These are phyloP conservation scores for Amazona finschi DNA, from an alignment of 2,797 vertebrate genomes.

Conservation along the genomic window DNA sequence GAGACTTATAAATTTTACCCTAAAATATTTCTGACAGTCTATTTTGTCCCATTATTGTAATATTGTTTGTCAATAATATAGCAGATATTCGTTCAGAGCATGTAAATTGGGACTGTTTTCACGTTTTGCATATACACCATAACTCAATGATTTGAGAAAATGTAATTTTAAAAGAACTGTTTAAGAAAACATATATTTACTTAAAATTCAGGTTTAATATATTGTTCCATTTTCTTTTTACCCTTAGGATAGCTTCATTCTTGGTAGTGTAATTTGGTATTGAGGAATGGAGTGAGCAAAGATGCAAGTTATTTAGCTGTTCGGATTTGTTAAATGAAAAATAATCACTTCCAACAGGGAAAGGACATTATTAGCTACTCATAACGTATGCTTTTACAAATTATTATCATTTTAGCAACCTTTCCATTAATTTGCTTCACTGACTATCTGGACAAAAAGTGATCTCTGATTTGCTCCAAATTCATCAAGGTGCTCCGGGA, in stretches of 20 bases:
- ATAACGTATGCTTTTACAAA: background rate
- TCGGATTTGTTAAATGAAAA: slow-evolving; percentile 41
- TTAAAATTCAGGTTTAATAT: background rate
- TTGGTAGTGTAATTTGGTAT: background rate
- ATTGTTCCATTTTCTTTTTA: background rate
- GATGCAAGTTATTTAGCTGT: background rate
- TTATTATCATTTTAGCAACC: background rate
- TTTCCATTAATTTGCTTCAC: slow-evolving; percentile 27
- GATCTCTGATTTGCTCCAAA: background rate
- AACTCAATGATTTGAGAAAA: background rate
- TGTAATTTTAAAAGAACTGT: background rate
- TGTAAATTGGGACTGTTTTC: background rate
- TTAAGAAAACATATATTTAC: background rate
- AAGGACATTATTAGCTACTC: background rate
- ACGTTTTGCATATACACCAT: background rate
- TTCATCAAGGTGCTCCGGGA: background rate
- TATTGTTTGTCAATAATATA: background rate
- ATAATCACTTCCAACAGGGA: slow-evolving; percentile 14
- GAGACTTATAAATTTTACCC: background rate
- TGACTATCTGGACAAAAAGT: background rate
- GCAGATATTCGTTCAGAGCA: background rate
- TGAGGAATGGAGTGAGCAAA: background rate
- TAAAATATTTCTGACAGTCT: background rate
- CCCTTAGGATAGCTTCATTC: slow-evolving; percentile 2
- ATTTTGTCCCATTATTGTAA: background rate